These are phyloP conservation scores for Popillia japonica DNA, from an alignment of 1,140 invertebrate species.

Conservation along the genomic window DNA sequence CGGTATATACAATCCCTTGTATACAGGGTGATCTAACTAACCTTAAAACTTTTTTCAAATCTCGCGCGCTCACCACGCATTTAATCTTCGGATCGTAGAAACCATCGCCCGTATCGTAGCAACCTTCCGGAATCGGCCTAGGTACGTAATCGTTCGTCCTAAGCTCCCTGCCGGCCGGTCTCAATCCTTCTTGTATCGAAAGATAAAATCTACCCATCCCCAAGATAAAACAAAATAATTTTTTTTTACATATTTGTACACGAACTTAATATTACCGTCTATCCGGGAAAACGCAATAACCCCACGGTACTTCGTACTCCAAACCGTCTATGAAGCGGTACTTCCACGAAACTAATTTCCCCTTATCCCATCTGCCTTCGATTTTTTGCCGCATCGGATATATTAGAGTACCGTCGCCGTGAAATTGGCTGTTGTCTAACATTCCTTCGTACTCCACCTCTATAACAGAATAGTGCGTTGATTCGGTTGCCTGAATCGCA, in stretches of 20 bases:
- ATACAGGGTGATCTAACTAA: too few species aligned
- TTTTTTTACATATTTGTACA: too few species aligned
- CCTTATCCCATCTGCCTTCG: slow-evolving; percentile 56
- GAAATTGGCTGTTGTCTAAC: slow-evolving; percentile 59
- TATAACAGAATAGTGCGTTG: slow-evolving; percentile 28
- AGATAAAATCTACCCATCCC: background rate
- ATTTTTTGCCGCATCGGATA: slow-evolving; percentile 58
- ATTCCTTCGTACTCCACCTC: slow-evolving; percentile 57
- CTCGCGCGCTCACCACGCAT: slow-evolving; percentile 44
- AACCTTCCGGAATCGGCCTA: slow-evolving; percentile 55
- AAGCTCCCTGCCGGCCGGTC: slow-evolving; percentile 55
- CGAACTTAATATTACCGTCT: slow-evolving; percentile 51
- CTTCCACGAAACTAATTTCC: slow-evolving; percentile 52
- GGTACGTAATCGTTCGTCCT: slow-evolving; percentile 53
- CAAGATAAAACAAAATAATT: background rate
- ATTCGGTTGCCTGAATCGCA: background rate
- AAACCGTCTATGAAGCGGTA: slow-evolving; percentile 58
- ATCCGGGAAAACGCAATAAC: slow-evolving; percentile 58
- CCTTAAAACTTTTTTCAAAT: slow-evolving; percentile 43
- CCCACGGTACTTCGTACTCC: slow-evolving; percentile 54
- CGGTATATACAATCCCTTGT: too few species aligned
- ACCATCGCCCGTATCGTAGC: slow-evolving; percentile 61
- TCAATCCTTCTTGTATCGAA: slow-evolving; percentile 51
- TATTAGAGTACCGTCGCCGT: slow-evolving; percentile 58
- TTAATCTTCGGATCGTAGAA: slow-evolving; percentile 59